Evolutionary conservation across 1,140 invertebrate genomes (phyloP).

Genomic region (Brachionus rotundiformis): DNA sequence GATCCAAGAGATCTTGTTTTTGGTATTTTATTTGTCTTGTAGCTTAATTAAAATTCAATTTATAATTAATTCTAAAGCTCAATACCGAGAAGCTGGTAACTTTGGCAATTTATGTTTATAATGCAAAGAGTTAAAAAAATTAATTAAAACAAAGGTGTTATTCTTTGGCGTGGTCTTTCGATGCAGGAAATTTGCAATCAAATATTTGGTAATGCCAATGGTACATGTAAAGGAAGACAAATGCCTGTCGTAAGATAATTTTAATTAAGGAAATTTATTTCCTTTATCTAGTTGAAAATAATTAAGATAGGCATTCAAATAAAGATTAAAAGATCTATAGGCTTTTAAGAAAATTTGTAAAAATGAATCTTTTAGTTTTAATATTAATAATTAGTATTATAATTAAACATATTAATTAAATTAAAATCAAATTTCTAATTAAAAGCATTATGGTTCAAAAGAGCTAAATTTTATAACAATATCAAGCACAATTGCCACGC

Average conservation of each 20-base stretch:
- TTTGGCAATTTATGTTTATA: background rate
- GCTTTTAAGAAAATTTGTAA: too few relatives aligned
- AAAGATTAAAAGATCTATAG: background rate
- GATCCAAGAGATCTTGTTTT: slow-evolving; percentile 70
- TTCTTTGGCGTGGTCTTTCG: slow-evolving; percentile 85
- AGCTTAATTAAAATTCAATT: too few relatives aligned
- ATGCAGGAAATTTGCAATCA: slow-evolving; percentile 89
- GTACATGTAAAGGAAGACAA: slow-evolving; percentile 85
- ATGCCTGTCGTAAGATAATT: slow-evolving; percentile 75
- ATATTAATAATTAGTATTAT: too few relatives aligned
- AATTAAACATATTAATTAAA: too few relatives aligned
- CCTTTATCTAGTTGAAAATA: background rate
- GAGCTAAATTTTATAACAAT: slow-evolving; percentile 88
- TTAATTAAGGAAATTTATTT: background rate
- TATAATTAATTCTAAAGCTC: slow-evolving; percentile 61
- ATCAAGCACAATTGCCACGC: slow-evolving; percentile 89
- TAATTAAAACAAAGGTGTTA: slow-evolving; percentile 65
- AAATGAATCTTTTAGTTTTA: too few relatives aligned
- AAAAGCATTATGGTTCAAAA: slow-evolving; percentile 67
- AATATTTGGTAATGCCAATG: slow-evolving; percentile 88
- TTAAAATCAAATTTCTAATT: background rate
- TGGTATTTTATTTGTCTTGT: slow-evolving; percentile 6
- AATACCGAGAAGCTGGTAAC: slow-evolving; percentile 57
- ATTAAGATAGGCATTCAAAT: background rate
- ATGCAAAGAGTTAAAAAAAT: background rate